phyloP scores from a whole-genome alignment of 2,797 vertebrate genomes.

The Acipenser ruthenus region DNA sequence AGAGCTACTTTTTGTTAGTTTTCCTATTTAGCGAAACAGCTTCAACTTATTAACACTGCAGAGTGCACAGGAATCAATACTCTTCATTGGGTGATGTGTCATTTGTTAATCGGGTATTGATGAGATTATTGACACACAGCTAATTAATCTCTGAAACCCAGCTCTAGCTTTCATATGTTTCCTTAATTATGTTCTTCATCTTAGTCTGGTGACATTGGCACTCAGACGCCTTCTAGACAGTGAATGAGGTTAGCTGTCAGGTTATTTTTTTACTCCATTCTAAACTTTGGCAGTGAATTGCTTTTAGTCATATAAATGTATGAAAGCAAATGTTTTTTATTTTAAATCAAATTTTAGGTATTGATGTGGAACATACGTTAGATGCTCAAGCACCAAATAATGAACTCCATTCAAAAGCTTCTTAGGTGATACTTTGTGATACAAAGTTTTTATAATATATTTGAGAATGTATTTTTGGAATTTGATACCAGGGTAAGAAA shows the following conservation, averaged over 20 bases:
- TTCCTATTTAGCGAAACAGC: slow-evolving; percentile 77
- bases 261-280: slow-evolving; percentile 51
- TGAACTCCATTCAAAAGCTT: no score
- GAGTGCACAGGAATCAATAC: slow-evolving; percentile 89
- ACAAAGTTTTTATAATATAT: no score
- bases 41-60: slow-evolving; percentile 91
- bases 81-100: slow-evolving; percentile 96
- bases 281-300: slow-evolving; percentile 58
- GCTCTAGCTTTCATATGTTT: slow-evolving; percentile 89
- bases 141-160: slow-evolving; percentile 93
- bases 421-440: no score
- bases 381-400: no score
- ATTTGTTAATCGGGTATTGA: slow-evolving; percentile 99
- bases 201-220: slow-evolving; percentile 76
- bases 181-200: slow-evolving; percentile 98
- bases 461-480: no score
- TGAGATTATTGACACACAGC: slow-evolving; percentile 91
- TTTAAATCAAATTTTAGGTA: slow-evolving; percentile 30
- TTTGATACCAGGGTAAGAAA: no score
- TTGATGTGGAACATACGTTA: slow-evolving; percentile 44
- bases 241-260: slow-evolving; percentile 72
- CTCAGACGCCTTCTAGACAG: slow-evolving; percentile 56
- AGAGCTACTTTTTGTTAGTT: slow-evolving; percentile 62
- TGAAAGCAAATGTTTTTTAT: neutral
- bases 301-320: slow-evolving; percentile 24